These are phyloP conservation scores for Linurgus olivaceus DNA, from an alignment of 2,797 vertebrate species.

Conservation along the genomic window DNA sequence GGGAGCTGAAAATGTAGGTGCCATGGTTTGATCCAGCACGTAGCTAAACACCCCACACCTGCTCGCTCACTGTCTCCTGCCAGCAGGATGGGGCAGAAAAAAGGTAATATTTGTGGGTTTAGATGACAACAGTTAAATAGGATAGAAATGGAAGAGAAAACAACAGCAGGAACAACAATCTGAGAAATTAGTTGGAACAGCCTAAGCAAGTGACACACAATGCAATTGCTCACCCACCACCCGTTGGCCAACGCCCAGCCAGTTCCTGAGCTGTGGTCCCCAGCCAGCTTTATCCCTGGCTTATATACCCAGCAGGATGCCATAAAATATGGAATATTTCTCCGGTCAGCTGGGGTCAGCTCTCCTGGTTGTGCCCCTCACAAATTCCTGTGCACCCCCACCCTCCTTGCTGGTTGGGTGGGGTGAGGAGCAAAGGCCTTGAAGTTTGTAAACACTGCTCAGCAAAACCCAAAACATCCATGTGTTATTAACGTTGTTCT, in stretches of 20 bases:
- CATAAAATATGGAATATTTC: background rate
- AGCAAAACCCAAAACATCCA: background rate
- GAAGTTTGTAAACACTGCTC: background rate
- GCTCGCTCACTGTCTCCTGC: too few relatives aligned
- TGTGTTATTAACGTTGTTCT: background rate
- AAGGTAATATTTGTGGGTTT: fast-evolving
- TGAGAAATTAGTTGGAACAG: background rate
- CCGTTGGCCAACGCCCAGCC: fast-evolving
- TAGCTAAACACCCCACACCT: background rate
- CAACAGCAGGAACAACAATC: background rate
- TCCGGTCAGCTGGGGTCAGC: background rate
- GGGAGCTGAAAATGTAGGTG: background rate
- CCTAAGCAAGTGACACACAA: background rate
- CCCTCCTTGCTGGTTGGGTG: background rate
- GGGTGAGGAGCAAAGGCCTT: background rate
- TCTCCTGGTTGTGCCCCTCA: background rate
- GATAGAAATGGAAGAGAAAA: background rate
- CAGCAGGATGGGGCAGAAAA: background rate
- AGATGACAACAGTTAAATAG: background rate
- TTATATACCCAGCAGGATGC: background rate
- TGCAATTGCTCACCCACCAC: background rate
- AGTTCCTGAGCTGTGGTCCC: fast-evolving
- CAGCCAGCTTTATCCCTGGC: background rate
- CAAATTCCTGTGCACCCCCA: background rate
- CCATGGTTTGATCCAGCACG: background rate